phyloP scores from a whole-genome alignment of 1,140 invertebrate species.

The Conus ventricosus region DNA sequence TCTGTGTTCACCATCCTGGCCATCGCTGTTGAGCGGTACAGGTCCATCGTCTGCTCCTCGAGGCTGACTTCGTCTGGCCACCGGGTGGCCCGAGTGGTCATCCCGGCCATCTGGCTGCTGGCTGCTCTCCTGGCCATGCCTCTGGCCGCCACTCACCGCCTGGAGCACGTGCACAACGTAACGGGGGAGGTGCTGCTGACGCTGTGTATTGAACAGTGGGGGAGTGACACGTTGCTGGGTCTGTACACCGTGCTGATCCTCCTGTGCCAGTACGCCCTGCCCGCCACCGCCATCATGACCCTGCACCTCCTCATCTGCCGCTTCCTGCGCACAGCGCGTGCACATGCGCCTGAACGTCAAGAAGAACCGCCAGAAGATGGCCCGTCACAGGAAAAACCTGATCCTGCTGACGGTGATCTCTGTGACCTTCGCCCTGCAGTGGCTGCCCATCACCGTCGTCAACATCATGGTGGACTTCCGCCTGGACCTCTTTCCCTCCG shows the following conservation, averaged over 20 bases:
- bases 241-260: constrained; percentile 63
- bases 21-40: constrained; percentile 72
- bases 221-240: constrained; percentile 27
- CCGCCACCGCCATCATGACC: constrained; percentile 64
- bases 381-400: constrained; percentile 77
- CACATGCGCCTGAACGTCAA: neutral
- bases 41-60: constrained; percentile 40
- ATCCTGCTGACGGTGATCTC: constrained; percentile 75
- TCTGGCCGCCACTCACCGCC: constrained; percentile 60
- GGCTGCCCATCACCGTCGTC: constrained; percentile 79
- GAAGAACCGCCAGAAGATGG: constrained; percentile 61
- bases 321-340: constrained; percentile 71
- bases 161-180: constrained; percentile 61
- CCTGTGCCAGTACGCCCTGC: constrained; percentile 63
- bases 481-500: constrained; percentile 43
- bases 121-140: constrained; percentile 30
- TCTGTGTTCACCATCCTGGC: constrained; percentile 72
- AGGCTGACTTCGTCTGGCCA: neutral
- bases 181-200: constrained; percentile 36
- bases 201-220: constrained; percentile 61
- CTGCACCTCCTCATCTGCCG: constrained; percentile 66
- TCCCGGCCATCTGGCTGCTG: constrained; percentile 38
- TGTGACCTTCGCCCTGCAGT: constrained; percentile 73
- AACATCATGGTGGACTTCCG: constrained; percentile 74
- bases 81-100: constrained; percentile 23